These are phyloP conservation scores for Brachystomella parvula DNA, from an alignment of 1,140 invertebrate genomes.

Conservation along the genomic window DNA sequence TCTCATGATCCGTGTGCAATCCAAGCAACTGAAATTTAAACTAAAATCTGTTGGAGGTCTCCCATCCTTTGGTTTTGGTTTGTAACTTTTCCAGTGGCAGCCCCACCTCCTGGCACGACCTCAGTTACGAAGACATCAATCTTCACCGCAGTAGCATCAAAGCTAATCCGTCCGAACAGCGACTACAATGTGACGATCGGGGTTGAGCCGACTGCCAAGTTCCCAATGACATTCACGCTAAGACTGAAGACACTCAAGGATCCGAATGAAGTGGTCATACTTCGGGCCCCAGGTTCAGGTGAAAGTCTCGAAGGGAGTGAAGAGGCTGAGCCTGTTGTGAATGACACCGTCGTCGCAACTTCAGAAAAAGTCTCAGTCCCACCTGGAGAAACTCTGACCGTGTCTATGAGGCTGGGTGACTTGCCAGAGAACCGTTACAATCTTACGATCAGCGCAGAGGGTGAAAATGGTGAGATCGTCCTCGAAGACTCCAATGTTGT, in stretches of 20 bases:
- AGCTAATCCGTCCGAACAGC: neutral
- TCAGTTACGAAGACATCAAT: too few relatives aligned
- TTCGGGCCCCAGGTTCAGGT: neutral
- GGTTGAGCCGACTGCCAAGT: neutral
- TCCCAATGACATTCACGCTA: neutral
- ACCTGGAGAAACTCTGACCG: neutral
- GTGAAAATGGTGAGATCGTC: neutral
- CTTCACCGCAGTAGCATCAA: neutral
- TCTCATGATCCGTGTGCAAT: too few relatives aligned
- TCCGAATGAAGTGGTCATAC: too few relatives aligned
- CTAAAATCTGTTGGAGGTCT: too few relatives aligned
- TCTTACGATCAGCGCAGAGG: neutral
- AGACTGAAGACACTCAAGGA: neutral
- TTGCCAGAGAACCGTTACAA: conserved; percentile 1
- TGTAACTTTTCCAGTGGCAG: too few relatives aligned
- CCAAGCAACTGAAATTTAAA: too few relatives aligned
- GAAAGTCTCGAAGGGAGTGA: neutral
- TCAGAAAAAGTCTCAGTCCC: neutral
- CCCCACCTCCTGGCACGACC: too few relatives aligned
- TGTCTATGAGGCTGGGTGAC: neutral
- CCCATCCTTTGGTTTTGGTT: too few relatives aligned
- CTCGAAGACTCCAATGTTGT: conserved; percentile 2
- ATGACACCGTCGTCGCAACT: neutral
- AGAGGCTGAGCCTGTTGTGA: neutral
- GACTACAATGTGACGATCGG: neutral